phyloP scores from a whole-genome alignment of 2,888 invertebrate genomes.

The Sphinx pinastri region DNA sequence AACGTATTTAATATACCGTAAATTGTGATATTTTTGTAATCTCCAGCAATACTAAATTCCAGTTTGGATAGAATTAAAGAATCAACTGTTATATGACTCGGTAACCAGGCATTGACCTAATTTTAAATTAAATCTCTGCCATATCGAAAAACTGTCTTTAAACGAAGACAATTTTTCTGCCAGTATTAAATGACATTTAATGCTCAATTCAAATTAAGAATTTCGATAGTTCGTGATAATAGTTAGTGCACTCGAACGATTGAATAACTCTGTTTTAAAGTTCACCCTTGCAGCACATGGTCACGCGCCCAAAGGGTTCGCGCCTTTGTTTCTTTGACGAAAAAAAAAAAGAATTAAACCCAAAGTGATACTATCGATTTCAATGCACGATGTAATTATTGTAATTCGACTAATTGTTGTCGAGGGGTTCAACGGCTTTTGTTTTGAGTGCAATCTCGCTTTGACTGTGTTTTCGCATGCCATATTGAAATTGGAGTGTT shows the following conservation, averaged over 20 bases:
- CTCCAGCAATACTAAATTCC: too few relatives aligned
- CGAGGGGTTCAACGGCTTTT: constrained; percentile 61
- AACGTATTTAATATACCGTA: neutral
- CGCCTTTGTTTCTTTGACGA: constrained; percentile 68
- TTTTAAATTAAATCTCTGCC: too few relatives aligned
- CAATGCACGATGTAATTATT: constrained; percentile 75
- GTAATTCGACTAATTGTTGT: constrained; percentile 78
- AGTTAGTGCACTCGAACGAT: constrained; percentile 28
- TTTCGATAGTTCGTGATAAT: constrained; percentile 8
- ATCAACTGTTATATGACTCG: too few relatives aligned
- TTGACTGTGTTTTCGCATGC: constrained; percentile 74
- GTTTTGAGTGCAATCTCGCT: constrained; percentile 70
- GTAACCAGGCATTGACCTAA: too few relatives aligned
- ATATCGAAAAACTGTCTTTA: too few relatives aligned
- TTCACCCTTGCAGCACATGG: constrained; percentile 63
- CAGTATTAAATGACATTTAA: too few relatives aligned
- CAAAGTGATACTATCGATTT: constrained; percentile 77
- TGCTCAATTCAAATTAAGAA: neutral
- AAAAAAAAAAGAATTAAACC: constrained; percentile 60
- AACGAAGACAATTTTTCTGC: too few relatives aligned
- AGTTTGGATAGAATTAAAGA: too few relatives aligned
- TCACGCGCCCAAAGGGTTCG: constrained; percentile 77
- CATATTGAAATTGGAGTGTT: constrained; percentile 73
- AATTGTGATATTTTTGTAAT: too few relatives aligned
- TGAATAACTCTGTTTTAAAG: constrained; percentile 49